Evolutionary conservation across 2,797 vertebrate species (phyloP).

Genomic region (Rhyacichthys aspro): DNA sequence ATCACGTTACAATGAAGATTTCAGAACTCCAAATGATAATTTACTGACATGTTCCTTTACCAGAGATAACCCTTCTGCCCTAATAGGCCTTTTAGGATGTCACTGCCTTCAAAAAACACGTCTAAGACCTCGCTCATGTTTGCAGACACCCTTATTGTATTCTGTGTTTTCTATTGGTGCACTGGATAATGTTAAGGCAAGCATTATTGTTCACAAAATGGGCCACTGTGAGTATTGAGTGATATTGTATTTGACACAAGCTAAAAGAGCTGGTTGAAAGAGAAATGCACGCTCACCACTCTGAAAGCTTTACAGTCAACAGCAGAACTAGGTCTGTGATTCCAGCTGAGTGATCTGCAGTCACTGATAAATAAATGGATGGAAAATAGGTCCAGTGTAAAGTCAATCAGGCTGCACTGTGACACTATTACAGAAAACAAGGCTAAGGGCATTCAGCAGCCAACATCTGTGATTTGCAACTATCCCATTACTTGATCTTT

Average conservation of each 20-base stretch:
- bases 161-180: neutral
- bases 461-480: constrained; percentile 9
- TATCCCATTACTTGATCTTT: neutral
- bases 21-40: too few relatives aligned
- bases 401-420: constrained; percentile 41
- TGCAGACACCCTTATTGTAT: neutral
- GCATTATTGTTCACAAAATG: constrained; percentile 41
- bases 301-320: constrained; percentile 30
- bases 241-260: constrained; percentile 50
- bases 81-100: too few relatives aligned
- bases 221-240: constrained; percentile 35
- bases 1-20: neutral
- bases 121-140: neutral
- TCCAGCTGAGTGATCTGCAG: constrained; percentile 63
- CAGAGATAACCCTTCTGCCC: too few relatives aligned
- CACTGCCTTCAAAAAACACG: neutral
- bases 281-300: constrained; percentile 21
- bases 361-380: constrained; percentile 47
- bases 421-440: constrained; percentile 57
- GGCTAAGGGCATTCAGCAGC: constrained; percentile 35
- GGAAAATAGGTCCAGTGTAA: constrained; percentile 43
- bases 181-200: constrained; percentile 6
- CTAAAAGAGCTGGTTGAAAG: constrained; percentile 44
- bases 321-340: constrained; percentile 71
- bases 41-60: too few relatives aligned